Percentiles rank a stretch among this genome's conserved stretches.
Conservation (phyloP, 2,888 invertebrate species). For the Drosophila stalkeri region DNA sequence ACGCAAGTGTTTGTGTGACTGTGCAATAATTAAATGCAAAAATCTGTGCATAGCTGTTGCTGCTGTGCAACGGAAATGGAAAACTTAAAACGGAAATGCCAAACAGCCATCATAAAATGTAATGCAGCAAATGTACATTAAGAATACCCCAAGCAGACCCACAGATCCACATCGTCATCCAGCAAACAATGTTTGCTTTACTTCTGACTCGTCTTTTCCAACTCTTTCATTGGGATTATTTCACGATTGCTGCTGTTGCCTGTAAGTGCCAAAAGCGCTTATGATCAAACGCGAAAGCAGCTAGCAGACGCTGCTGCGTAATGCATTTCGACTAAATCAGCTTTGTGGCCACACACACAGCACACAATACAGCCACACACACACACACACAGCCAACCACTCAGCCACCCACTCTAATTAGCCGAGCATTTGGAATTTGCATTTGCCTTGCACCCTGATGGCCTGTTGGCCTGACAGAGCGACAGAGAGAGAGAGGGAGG, state of each 20-base stretch:
- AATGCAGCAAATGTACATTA: slow-evolving; percentile 58
- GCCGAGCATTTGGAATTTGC: slow-evolving; percentile 56
- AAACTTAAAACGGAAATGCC: slow-evolving; percentile 64
- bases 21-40: slow-evolving; percentile 64
- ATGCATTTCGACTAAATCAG: slow-evolving; percentile 24
- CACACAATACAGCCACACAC: neutral
- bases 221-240: slow-evolving; percentile 5
- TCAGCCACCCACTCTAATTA: slow-evolving; percentile 53
- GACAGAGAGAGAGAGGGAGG: no score
- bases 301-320: slow-evolving; percentile 1
- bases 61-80: slow-evolving; percentile 62
- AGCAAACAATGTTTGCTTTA: neutral
- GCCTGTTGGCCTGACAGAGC: neutral
- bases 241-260: neutral
- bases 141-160: slow-evolving; percentile 5
- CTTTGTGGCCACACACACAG: slow-evolving; percentile 6
- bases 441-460: slow-evolving; percentile 7
- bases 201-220: slow-evolving; percentile 3
- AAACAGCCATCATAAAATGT: slow-evolving; percentile 57
- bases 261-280: slow-evolving; percentile 25
- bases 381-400: neutral
- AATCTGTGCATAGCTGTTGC: slow-evolving; percentile 35
- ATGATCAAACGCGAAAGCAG: slow-evolving; percentile 17
- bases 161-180: no score
- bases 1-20: neutral